These are phyloP conservation scores for Stigmatopora argus DNA, from an alignment of 2,113 vertebrate species.

Conservation along the genomic window DNA sequence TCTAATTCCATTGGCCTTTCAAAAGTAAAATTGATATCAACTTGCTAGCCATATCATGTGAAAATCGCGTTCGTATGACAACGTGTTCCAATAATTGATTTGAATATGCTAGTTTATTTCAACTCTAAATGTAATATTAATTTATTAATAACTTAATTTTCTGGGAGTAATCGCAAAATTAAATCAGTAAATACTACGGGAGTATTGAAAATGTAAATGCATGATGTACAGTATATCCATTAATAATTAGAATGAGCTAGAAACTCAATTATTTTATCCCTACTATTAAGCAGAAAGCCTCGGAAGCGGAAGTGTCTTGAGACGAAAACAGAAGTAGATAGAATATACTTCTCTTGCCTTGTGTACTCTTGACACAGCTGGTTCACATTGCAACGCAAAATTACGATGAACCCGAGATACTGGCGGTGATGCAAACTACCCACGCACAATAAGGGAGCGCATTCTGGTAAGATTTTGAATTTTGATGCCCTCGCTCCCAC, in stretches of 20 bases:
- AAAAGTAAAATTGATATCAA: no score
- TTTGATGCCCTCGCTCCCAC: conserved; percentile 9
- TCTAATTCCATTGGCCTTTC: no score
- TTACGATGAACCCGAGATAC: conserved; percentile 30
- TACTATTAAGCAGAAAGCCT: no score
- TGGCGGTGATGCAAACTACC: conserved; percentile 27
- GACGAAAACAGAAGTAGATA: conserved; percentile 18
- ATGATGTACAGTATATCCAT: not conserved
- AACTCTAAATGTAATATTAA: no score
- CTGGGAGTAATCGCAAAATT: not conserved
- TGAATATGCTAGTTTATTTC: no score
- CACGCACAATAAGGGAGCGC: conserved; percentile 12
- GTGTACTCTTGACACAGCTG: conserved; percentile 33
- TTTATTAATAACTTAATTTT: not conserved
- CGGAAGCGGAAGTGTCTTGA: not conserved
- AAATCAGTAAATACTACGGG: not conserved
- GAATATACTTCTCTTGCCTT: conserved; percentile 8
- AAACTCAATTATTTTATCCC: no score
- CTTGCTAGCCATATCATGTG: no score
- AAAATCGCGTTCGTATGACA: no score
- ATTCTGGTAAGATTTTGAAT: conserved; percentile 8
- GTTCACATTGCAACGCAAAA: conserved; percentile 51
- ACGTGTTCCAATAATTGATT: no score
- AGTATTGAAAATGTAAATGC: not conserved
- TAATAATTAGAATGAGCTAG: not conserved